Conservation (phyloP, 64 coral and sea anemone species). For the Porites lutea region DNA sequence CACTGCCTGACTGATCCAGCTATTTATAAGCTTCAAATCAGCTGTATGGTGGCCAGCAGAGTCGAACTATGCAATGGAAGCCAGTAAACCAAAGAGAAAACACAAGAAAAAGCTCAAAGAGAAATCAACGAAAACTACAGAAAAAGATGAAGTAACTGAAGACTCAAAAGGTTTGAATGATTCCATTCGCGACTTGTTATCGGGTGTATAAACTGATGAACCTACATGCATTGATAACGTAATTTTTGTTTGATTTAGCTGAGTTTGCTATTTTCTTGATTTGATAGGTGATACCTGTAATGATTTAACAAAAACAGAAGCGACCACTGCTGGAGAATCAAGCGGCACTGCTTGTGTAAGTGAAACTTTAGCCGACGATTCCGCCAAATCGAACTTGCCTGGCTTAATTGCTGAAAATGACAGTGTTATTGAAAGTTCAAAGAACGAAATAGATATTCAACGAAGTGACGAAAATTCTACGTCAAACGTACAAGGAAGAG, state of each 20-base stretch:
- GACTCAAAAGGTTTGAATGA: constrained; percentile 27
- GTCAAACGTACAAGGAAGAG: not conserved
- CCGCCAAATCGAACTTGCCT: not conserved
- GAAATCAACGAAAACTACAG: not conserved
- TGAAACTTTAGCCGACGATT: not conserved
- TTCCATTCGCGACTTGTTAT: not conserved
- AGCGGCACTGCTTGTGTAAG: not conserved
- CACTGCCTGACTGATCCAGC: not conserved
- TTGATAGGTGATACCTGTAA: not conserved
- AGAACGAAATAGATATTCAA: not conserved
- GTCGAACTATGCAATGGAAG: constrained; percentile 54
- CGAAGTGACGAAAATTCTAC: not conserved
- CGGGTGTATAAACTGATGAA: not conserved
- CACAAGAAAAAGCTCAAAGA: constrained; percentile 44
- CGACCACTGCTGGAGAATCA: not conserved
- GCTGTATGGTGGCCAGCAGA: not conserved
- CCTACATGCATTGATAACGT: not conserved
- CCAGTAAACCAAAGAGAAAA: constrained; percentile 60
- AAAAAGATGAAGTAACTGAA: not conserved
- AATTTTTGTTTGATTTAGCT: not conserved
- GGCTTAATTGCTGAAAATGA: not conserved
- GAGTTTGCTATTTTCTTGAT: not conserved
- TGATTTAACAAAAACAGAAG: not conserved
- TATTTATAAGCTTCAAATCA: not conserved
- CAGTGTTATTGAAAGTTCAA: not conserved